Percentiles rank a stretch among this genome's conserved stretches.
Evolutionary conservation across 2,797 vertebrate species (phyloP).

Genomic region (Eulemur albifrons): DNA sequence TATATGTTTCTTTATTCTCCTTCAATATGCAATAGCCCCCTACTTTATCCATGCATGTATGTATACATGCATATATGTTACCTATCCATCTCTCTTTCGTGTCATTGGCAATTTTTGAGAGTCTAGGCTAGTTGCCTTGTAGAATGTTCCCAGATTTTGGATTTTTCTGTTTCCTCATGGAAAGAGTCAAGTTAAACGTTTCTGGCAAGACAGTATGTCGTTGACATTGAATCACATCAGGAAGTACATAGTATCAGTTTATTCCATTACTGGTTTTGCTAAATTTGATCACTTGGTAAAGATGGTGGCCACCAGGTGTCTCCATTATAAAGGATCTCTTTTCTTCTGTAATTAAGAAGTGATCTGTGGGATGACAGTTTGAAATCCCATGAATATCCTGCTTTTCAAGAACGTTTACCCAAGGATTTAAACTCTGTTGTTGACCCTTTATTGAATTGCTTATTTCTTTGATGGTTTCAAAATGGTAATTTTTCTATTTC

Average conservation of each 20-base stretch:
- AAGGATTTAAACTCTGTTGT: not conserved
- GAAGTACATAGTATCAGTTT: not conserved
- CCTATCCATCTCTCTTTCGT: not conserved
- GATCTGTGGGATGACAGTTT: not conserved
- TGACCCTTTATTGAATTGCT: not conserved
- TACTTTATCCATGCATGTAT: not conserved
- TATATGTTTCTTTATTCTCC: not conserved
- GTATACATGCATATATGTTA: not conserved
- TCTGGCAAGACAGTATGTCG: not conserved
- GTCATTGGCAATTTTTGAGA: not conserved
- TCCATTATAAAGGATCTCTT: not conserved
- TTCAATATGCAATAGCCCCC: not conserved
- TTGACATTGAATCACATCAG: not conserved
- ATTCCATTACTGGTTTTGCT: not conserved
- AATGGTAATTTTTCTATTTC: conserved; percentile 9
- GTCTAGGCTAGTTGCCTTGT: not conserved
- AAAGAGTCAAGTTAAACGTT: not conserved
- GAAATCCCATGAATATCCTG: not conserved
- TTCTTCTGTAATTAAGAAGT: not conserved
- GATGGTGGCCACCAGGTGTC: not conserved
- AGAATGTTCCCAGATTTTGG: not conserved
- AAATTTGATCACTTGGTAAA: not conserved
- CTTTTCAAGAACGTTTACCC: not conserved
- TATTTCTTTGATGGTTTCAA: not conserved
- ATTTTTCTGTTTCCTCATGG: conserved; percentile 31